These are phyloP conservation scores for Catocala nupta DNA, from an alignment of 2,888 invertebrate genomes.

Conservation along the genomic window DNA sequence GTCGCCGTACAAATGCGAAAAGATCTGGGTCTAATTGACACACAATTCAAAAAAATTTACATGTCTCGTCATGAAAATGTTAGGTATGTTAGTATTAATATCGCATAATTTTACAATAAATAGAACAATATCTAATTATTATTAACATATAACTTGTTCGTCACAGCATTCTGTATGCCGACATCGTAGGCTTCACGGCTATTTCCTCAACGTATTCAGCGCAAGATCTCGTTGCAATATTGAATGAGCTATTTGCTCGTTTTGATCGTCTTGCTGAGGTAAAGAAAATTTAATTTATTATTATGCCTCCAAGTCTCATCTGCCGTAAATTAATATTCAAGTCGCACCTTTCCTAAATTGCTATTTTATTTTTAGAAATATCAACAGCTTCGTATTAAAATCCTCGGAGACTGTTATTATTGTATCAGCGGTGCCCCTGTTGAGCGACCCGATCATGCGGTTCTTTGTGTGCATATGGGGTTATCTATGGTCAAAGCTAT, in stretches of 20 bases:
- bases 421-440: slow-evolving; percentile 98
- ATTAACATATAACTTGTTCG: slow-evolving; percentile 50
- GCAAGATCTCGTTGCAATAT: slow-evolving; percentile 97
- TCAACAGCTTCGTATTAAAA: slow-evolving; percentile 97
- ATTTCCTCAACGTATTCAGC: slow-evolving; percentile 98
- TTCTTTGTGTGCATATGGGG: slow-evolving; percentile 98
- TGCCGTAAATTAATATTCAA: slow-evolving; percentile 28
- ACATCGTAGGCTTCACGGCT: slow-evolving; percentile 99
- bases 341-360: slow-evolving; percentile 29
- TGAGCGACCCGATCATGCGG: slow-evolving; percentile 96
- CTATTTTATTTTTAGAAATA: slow-evolving; percentile 90
- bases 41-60: slow-evolving; percentile 98
- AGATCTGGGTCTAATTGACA: slow-evolving; percentile 96
- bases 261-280: slow-evolving; percentile 96
- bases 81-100: slow-evolving; percentile 87
- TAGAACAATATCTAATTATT: slow-evolving; percentile 2
- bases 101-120: slow-evolving; percentile 18
- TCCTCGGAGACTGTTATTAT: slow-evolving; percentile 99
- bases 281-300: slow-evolving; percentile 59
- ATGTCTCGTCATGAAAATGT: slow-evolving; percentile 99
- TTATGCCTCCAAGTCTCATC: slow-evolving; percentile 28
- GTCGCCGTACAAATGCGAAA: slow-evolving; percentile 98
- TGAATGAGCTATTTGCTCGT: slow-evolving; percentile 98
- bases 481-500: slow-evolving; percentile 98
- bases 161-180: slow-evolving; percentile 97